These are phyloP conservation scores for Cancer borealis DNA, from an alignment of 2,888 invertebrate genomes.

Conservation along the genomic window DNA sequence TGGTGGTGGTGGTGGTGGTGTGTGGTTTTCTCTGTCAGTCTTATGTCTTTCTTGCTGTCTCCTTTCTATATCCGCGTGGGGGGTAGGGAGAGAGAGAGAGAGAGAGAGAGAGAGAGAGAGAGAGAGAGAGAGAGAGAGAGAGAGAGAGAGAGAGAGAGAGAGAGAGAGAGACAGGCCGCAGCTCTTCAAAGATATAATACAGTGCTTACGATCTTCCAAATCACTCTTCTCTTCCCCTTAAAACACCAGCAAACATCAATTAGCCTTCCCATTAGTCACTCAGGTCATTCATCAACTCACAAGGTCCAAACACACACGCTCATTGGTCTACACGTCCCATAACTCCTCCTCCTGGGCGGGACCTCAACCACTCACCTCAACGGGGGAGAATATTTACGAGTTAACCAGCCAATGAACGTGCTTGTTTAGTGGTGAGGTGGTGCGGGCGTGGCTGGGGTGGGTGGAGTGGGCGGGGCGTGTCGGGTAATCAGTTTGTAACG, in stretches of 20 bases:
- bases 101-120: no score
- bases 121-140: no score
- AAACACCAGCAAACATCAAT: constrained; percentile 72
- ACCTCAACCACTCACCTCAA: constrained; percentile 51
- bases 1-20: background rate
- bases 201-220: constrained; percentile 55
- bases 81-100: no score
- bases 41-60: no score
- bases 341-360: constrained; percentile 60
- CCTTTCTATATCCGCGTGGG: no score
- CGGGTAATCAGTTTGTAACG: constrained; percentile 68
- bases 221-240: constrained; percentile 51
- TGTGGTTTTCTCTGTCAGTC: background rate
- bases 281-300: constrained; percentile 64
- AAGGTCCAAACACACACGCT: background rate
- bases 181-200: constrained; percentile 44
- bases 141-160: background rate
- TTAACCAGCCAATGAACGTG: constrained; percentile 48
- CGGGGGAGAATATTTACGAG: constrained; percentile 62
- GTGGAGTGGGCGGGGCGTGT: constrained; percentile 46
- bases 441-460: constrained; percentile 11
- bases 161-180: background rate
- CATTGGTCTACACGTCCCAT: constrained; percentile 27
- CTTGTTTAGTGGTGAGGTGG: background rate
- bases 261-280: constrained; percentile 71